Percentiles rank a stretch among this genome's conserved stretches.
Evolutionary conservation across 2,888 invertebrate genomes (phyloP).

Genomic region (Trichacis sp.): DNA sequence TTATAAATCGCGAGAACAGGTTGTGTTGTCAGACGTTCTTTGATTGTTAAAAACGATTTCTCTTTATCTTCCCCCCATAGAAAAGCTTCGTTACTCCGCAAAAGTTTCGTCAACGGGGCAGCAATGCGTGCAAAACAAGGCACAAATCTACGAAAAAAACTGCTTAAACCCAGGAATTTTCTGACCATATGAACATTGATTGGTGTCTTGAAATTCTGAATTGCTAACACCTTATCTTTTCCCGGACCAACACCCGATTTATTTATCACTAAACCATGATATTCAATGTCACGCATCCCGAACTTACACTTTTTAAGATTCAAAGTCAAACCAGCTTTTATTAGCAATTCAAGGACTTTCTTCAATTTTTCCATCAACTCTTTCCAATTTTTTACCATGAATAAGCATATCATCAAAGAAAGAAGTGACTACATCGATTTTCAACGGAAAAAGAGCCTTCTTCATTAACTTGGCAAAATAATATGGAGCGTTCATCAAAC

Average conservation of each 20-base stretch:
- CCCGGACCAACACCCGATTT: slow-evolving; percentile 25
- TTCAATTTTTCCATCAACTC: slow-evolving; percentile 46
- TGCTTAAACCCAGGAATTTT: too few species aligned
- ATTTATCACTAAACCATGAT: slow-evolving; percentile 49
- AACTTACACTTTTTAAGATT: too few species aligned
- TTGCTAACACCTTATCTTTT: slow-evolving; percentile 40
- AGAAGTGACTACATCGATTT: slow-evolving; percentile 36
- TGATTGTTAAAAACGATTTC: slow-evolving; percentile 37
- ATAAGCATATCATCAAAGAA: slow-evolving; percentile 58
- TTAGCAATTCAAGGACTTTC: slow-evolving; percentile 43
- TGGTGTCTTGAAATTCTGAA: slow-evolving; percentile 16
- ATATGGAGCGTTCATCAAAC: slow-evolving; percentile 52
- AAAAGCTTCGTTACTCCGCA: slow-evolving; percentile 8
- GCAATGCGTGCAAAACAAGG: slow-evolving; percentile 11
- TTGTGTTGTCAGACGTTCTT: too few species aligned
- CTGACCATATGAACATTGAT: too few species aligned
- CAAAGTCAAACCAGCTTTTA: slow-evolving; percentile 44
- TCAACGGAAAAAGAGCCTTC: slow-evolving; percentile 38
- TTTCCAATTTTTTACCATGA: slow-evolving; percentile 35
- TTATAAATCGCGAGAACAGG: too few species aligned
- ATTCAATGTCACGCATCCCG: slow-evolving; percentile 44
- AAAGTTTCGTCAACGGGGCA: slow-evolving; percentile 7
- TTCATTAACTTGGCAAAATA: slow-evolving; percentile 48
- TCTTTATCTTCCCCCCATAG: slow-evolving; percentile 35
- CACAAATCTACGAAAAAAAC: slow-evolving; percentile 26